Evolutionary conservation across 2,797 vertebrate genomes (phyloP), one percentile per base, ranked within the genome.

Genomic region (Rhadinocentrus ornatus): DNA sequence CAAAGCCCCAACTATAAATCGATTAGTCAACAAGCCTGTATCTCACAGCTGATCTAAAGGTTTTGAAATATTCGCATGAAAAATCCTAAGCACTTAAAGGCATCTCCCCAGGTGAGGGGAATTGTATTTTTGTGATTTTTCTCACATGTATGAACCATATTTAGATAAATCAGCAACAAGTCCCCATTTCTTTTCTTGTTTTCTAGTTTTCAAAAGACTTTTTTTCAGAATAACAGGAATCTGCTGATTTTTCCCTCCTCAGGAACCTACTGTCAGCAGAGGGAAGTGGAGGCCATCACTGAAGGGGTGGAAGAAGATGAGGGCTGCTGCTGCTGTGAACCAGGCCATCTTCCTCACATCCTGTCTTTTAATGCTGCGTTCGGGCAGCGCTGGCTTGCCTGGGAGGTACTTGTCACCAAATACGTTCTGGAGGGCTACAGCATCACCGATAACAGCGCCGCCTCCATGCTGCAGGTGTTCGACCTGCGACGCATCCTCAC

Each of bases 261-360:
- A 99, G 98, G 98, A 66, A 99, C 98, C 0, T 99, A 99, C 60
- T 99, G 98, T 88, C 98, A 99, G 86, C 98, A 99, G 69, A 91
- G 97, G 66, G 98, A 99, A 86, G 98, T 99, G 66, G 98, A 99
- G 83, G 98, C 98, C 76, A 99, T 99, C 89, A 99, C 98, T 0
- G 97, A 99, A 86, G 98, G 98, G 0, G 97, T 99, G n/a, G 98
- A 99, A 85, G 98, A 99, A 85, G 98, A 99, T 24, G 98, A 99
- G 90, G 96, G 96, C 11, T 99, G 97, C 91, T 99, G 98, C 90
- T 99, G 98, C 89, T 99, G 98, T 64, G 98, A 99, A 86, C 97
- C 97, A 3, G 98, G 98, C 39, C 98, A 99, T 78, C 92, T 99
- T 50, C 97, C 98, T 81, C 96, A 98, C 74, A 90, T 97, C 86